phyloP scores from a whole-genome alignment of 2,888 invertebrate species.

The Pristionchus exspectatus region DNA sequence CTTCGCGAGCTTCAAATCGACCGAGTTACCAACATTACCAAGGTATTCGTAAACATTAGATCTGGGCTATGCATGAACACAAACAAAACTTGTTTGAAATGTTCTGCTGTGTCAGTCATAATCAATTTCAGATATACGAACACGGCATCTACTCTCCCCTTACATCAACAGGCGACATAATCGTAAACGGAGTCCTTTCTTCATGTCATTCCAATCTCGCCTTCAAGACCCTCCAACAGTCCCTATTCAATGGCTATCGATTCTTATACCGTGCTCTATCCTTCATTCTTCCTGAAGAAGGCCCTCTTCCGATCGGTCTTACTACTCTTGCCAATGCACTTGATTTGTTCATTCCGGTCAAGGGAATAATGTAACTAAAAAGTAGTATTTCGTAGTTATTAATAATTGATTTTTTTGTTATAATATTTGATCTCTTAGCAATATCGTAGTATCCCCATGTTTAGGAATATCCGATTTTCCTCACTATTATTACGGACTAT shows the following conservation, averaged over 20 bases:
- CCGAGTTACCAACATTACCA: background rate
- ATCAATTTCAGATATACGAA: constrained; percentile 62
- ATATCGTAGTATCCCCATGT: no score
- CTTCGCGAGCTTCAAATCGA: background rate
- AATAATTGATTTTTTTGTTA: no score
- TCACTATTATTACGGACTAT: no score
- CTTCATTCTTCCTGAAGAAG: constrained; percentile 43
- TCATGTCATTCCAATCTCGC: constrained; percentile 75
- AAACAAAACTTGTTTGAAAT: no score
- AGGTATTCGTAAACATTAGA: background rate
- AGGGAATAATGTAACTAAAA: no score
- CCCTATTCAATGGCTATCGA: constrained; percentile 72
- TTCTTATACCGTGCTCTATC: background rate
- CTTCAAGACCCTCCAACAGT: constrained; percentile 74
- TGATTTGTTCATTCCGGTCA: constrained; percentile 71
- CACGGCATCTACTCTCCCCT: constrained; percentile 75
- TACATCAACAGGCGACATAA: constrained; percentile 73
- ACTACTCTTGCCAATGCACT: constrained; percentile 69
- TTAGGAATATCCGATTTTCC: no score
- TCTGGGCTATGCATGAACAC: no score
- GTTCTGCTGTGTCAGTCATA: no score
- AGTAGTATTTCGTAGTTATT: no score
- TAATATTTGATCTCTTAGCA: no score
- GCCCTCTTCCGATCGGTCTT: constrained; percentile 71
- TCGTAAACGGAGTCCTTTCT: constrained; percentile 74